A percentile compares a stretch with the other conserved stretches of the same genome.
phyloP scores from a whole-genome alignment of 2,888 invertebrate species.

The Schrankia costaestrigalis region DNA sequence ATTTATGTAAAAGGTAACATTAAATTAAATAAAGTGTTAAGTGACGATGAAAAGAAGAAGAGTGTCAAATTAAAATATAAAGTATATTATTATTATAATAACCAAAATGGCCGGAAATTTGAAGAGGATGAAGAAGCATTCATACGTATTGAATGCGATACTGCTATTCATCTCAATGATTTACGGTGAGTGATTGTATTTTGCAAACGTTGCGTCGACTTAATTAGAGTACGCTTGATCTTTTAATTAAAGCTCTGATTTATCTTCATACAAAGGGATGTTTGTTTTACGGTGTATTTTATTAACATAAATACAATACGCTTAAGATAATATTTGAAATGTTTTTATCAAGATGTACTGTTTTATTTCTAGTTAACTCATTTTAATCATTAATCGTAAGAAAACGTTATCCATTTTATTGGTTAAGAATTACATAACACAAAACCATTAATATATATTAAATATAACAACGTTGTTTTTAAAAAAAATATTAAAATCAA shows the following conservation, averaged over 20 bases:
- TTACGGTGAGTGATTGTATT: slow-evolving; percentile 65
- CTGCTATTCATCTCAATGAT: slow-evolving; percentile 67
- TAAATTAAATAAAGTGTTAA: slow-evolving; percentile 42
- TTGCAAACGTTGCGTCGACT: slow-evolving; percentile 30
- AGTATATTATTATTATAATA: slow-evolving; percentile 28
- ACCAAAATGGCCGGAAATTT: slow-evolving; percentile 62
- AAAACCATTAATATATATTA: no score
- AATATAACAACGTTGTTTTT: no score
- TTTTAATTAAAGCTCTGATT: slow-evolving; percentile 21
- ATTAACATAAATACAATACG: slow-evolving; percentile 5
- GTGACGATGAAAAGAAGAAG: slow-evolving; percentile 62
- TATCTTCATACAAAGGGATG: slow-evolving; percentile 10
- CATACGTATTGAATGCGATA: slow-evolving; percentile 65
- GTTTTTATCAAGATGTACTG: not conserved
- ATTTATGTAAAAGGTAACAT: slow-evolving; percentile 32
- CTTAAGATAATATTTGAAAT: no score
- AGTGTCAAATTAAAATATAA: slow-evolving; percentile 57
- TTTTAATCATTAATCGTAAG: no score
- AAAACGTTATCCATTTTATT: no score
- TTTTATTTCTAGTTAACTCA: no score
- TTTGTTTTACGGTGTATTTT: not conserved
- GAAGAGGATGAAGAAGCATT: slow-evolving; percentile 66
- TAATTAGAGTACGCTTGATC: slow-evolving; percentile 29
- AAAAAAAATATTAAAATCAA: no score
- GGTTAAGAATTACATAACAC: no score